phyloP scores from a whole-genome alignment of 1,140 invertebrate genomes.

The Ceratosolen fusciceps region DNA sequence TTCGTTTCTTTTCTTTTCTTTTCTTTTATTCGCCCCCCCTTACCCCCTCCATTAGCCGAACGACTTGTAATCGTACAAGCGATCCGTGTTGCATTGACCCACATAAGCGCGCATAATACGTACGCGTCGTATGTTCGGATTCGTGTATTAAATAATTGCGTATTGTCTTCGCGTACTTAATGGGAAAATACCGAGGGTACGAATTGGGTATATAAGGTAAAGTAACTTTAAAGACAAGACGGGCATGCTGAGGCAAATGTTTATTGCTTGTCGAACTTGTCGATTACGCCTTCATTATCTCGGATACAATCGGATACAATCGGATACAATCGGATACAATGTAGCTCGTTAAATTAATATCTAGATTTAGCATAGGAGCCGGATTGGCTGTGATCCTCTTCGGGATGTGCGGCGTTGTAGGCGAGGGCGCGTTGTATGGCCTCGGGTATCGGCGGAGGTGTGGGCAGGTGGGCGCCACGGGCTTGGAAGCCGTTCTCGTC shows the following conservation, averaged over 20 bases:
- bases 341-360: neutral
- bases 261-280: neutral
- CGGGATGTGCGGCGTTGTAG: constrained; percentile 69
- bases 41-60: no score
- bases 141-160: neutral
- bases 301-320: neutral
- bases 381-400: constrained; percentile 58
- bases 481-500: constrained; percentile 84
- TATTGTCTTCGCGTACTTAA: neutral
- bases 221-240: neutral
- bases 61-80: neutral
- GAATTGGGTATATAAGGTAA: neutral
- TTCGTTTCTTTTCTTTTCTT: no score
- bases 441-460: constrained; percentile 80
- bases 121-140: no score
- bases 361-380: neutral
- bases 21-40: no score
- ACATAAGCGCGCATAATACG: neutral
- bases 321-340: neutral
- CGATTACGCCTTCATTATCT: neutral
- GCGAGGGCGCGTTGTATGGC: constrained; percentile 69
- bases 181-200: neutral
- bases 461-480: constrained; percentile 82
- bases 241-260: neutral
- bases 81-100: constrained; percentile 10